Percentiles rank a stretch among this genome's conserved stretches.
Evolutionary conservation across 2,113 vertebrate genomes (phyloP).

Genomic region (Neotragus pygmaeus): DNA sequence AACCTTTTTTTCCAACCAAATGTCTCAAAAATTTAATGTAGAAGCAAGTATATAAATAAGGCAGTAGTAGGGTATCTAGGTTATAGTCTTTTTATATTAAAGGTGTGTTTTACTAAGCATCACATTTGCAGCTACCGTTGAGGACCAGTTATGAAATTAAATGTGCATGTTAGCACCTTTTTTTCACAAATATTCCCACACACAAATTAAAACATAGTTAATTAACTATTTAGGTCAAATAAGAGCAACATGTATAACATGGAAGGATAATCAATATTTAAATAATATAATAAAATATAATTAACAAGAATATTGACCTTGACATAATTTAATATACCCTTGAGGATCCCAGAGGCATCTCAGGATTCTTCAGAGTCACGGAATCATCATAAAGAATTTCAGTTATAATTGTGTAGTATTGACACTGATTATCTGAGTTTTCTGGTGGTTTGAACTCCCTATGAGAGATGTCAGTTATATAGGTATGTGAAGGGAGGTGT

Average conservation of each 20-base stretch:
- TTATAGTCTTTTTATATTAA: background rate
- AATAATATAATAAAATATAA: slow-evolving; percentile 5
- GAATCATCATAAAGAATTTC: background rate
- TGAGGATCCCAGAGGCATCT: background rate
- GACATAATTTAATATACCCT: background rate
- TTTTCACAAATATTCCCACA: background rate
- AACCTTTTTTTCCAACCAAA: background rate
- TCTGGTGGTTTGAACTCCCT: background rate
- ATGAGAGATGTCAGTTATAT: background rate
- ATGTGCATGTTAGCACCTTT: background rate
- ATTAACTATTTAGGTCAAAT: background rate
- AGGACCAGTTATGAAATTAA: background rate
- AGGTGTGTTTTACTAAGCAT: background rate
- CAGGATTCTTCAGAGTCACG: background rate
- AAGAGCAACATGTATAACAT: background rate
- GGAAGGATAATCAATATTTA: background rate
- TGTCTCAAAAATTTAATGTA: background rate
- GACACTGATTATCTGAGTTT: background rate
- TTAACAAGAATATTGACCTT: slow-evolving; percentile 11
- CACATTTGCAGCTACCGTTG: background rate
- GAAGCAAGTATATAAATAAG: background rate
- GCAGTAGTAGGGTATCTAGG: background rate
- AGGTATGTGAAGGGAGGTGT: background rate
- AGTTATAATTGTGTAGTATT: background rate
- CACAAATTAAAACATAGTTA: background rate